Base-by-base conservation (phyloP, 1,140 invertebrate genomes). In the Phortica variegata region DNA sequence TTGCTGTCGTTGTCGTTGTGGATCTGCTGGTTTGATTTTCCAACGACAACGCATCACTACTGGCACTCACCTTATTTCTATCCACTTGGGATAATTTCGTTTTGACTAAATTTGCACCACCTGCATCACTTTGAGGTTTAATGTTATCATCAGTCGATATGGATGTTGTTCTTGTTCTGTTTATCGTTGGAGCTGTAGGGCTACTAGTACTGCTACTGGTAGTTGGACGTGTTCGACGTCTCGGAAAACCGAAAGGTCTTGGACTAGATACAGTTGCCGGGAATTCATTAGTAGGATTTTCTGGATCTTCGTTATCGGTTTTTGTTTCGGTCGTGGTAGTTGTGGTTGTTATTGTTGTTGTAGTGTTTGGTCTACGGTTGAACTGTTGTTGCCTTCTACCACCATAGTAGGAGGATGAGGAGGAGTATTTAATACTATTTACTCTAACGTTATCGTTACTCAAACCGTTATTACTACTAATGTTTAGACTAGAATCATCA, bases 221-320 rank as follows among this genome's bases (percentile, higher is more conserved):
- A 49, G 70, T 74, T 32, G 65, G 68, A 58, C 68, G 62, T 46
- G 58, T 65, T 33, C 65, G 68, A 34, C 60, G 56, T 62, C 80
- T 65, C 52, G 77, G 75, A 56, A 78, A 81, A 60, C 79, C 77
- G 54, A 81, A 81, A n/a, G 80, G 80, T 65, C 80, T 70, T 44
- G 80, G 79, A 69, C 80, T 80, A 47, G 80, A 79, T 41, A 81
- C 76, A 21, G 73, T 65, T 15, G 47, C 52, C 48, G 60, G 45
- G 45, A 54, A 48, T 49, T 57, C 54, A 13, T 52, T 73, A 56
- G 51, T 60, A 42, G 53, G 46, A 45, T 44, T 51, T 43, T 49
- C 17, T 38, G 46, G 47, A 36, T 61, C 39, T 54, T 74, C 54
- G 31, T 54, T 58, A n/a, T 44, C 49, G 38, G 57, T 60, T 31